Conservation (phyloP, 2,888 invertebrate genomes). For the Panzeria rudis region DNA sequence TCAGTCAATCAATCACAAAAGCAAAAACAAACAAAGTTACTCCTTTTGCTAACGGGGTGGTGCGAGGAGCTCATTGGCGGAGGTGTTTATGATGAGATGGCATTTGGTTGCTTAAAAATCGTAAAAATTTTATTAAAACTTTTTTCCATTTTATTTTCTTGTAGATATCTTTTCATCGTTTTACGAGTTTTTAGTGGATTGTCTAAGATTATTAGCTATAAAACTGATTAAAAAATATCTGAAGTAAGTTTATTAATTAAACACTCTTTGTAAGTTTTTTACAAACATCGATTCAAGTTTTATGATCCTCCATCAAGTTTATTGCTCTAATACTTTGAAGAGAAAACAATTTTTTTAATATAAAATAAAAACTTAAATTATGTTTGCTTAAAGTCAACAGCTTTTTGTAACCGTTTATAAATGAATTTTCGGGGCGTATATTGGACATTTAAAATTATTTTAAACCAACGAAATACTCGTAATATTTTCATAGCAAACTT, state of each 20-base stretch:
- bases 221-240: slow-evolving; percentile 25
- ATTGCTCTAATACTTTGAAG: neutral
- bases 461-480: too few species aligned
- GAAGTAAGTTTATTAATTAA: slow-evolving; percentile 56
- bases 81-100: slow-evolving; percentile 43
- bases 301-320: neutral
- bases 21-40: slow-evolving; percentile 51
- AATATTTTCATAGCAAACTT: too few species aligned
- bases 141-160: slow-evolving; percentile 5
- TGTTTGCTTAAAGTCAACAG: neutral
- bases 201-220: slow-evolving; percentile 63
- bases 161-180: slow-evolving; percentile 17
- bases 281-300: slow-evolving; percentile 30
- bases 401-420: too few species aligned
- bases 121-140: slow-evolving; percentile 39
- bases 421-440: too few species aligned
- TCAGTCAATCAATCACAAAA: slow-evolving; percentile 68
- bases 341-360: neutral
- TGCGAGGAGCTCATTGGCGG: neutral
- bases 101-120: slow-evolving; percentile 39
- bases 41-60: slow-evolving; percentile 32
- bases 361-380: neutral
- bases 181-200: slow-evolving; percentile 58
- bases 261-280: slow-evolving; percentile 60
- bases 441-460: too few species aligned